Evolutionary conservation across 2,113 vertebrate genomes (phyloP), one percentile per base, ranked within the genome.

Genomic region (Melanostigma gelatinosum): DNA sequence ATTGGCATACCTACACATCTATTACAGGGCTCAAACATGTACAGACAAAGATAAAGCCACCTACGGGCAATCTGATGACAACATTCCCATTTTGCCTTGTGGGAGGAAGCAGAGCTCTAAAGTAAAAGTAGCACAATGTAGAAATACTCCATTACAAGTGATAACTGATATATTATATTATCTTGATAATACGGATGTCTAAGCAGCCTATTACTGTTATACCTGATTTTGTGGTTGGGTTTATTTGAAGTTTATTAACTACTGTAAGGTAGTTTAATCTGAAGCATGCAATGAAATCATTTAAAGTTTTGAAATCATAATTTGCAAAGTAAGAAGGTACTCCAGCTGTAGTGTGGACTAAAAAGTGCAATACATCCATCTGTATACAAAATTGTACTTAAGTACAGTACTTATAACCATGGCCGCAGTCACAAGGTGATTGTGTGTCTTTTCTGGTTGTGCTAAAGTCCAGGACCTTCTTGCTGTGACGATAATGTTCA

Each of bases 401-500:
- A 44, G 27, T 9, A 13, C 20, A 74, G 11, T 15, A 55, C 60
- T 58, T 57, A 29, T 29, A 46, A 72, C 2, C 15, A 29, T 22
- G 27, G 34, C 4, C 34, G 6, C 76, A 46, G 50, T 50, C 54
- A 18, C 4, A 1, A 32, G 22, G 44, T 62, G 55, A 42, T 44
- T 13, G 44, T 32, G 20, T 62, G 27, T 24, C 32, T 62, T 44
- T 79, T 8, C 57, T 48, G 57, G 36, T 48, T 66, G 15, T 2
- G 40, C 40, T 74, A 1, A n/a, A 61, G 63, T 69, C 55, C 48
- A 48, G 48, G 27, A 50, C 48, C n/a, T 48, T 24, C 38, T 79
- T 58, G 48, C 50, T 65, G 60, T 71, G 52, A 44, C 0, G 20
- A 71, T 55, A 73, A 54, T 58, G 68, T 68, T 72, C 55, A 72